A percentile compares a stretch with the other conserved stretches of the same genome.
These are phyloP conservation scores for Trypoxylus dichotomus DNA, from an alignment of 1,140 invertebrate species.

Conservation along the genomic window DNA sequence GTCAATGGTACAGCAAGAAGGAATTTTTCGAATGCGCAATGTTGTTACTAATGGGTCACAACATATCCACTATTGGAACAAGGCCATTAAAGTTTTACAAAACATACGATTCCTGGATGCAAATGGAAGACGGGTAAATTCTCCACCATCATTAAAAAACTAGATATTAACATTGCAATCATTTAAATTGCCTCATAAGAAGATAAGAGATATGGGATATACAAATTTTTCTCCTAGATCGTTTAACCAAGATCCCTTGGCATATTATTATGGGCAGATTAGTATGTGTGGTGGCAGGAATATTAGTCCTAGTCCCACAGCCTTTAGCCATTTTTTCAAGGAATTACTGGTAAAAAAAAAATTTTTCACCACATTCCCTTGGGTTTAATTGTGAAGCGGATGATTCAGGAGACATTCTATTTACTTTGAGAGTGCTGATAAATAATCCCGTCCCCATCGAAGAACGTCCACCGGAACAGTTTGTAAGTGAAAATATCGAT, in stretches of 20 bases:
- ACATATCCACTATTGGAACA: not conserved
- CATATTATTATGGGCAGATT: slow-evolving; percentile 38
- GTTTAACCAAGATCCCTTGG: slow-evolving; percentile 38
- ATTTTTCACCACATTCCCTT: slow-evolving; percentile 33
- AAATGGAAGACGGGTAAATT: too few species aligned
- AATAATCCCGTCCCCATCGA: not conserved
- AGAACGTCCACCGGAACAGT: not conserved
- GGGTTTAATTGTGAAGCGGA: slow-evolving; percentile 35
- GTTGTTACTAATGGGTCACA: not conserved
- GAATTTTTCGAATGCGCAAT: not conserved
- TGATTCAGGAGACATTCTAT: not conserved
- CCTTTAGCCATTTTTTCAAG: slow-evolving; percentile 35
- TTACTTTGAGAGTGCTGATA: not conserved
- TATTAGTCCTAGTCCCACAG: slow-evolving; percentile 32
- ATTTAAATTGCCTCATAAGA: too few species aligned
- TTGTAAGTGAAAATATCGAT: not conserved
- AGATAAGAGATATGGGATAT: slow-evolving; percentile 25
- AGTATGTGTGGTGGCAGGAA: slow-evolving; percentile 32
- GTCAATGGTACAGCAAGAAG: not conserved
- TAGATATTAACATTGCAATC: too few species aligned
- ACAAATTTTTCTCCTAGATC: slow-evolving; percentile 30
- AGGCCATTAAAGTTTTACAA: not conserved
- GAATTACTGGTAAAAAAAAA: slow-evolving; percentile 32
- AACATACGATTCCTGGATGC: not conserved
- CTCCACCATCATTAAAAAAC: too few species aligned